Base-by-base conservation (phyloP, 2,113 vertebrate genomes). In the Dicentrarchus labrax region DNA sequence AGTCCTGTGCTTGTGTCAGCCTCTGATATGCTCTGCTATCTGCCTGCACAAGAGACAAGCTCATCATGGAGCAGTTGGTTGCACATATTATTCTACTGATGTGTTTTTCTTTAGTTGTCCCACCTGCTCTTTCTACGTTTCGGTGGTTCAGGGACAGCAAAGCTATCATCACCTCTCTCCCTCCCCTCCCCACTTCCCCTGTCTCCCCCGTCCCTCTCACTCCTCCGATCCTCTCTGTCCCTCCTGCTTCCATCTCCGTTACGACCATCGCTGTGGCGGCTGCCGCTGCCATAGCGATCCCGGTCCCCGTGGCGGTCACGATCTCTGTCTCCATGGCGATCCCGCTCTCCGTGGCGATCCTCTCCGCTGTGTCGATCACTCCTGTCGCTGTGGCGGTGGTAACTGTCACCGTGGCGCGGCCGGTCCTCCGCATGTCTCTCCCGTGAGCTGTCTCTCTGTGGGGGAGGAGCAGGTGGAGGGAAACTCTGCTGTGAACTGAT, bases 41-140 rank as follows among this genome's bases (percentile, higher is more conserved):
- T 84, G 88, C 76, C 83, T 78, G 73, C 85, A 85, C 61, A 78
- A 73, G 68, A 79, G 80, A 89, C 66, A 69, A 17, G 67, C 86
- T 57, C 80, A 71, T 78, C 47, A 76, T 87, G 76, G 81, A 88
- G 82, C 88, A 79, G 70, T 70, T 77, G 85, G 62, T 61, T 81
- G 75, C 64, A 80, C 24, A 36, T n/a, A 24, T 53, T 69, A 30
- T 30, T 83, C 51, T 73, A 78, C 1, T 15, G 21, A 61, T 81
- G 61, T n/a, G 3, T 72, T 78, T 83, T n/a, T 21, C 83, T 90
- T 96, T 96, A 99, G 96, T 97, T 99, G 95, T 99, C 98, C 98
- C 98, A 99, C 80, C 98, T 95, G 83, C 98, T 99, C 93, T 97
- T 99, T 94, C 99, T 99, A 76, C 97, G 96, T 76, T 97, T 98